phyloP scores from a whole-genome alignment of 1,140 invertebrate species.

The Mizuhopecten yessoensis region DNA sequence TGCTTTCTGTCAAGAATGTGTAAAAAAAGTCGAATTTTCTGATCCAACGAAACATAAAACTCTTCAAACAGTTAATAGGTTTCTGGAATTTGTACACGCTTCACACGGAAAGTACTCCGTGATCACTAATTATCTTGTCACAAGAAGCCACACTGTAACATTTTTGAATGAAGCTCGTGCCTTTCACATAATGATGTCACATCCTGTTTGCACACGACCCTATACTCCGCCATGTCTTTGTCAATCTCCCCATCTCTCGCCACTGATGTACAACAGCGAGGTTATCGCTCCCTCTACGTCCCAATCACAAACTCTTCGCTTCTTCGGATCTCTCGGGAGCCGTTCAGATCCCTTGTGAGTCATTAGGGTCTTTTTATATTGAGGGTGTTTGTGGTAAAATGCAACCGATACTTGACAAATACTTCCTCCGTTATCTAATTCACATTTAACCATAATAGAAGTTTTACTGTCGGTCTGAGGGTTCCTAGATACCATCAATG shows the following conservation, averaged over 20 bases:
- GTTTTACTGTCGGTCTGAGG: conserved; percentile 7
- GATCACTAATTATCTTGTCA: too few species aligned
- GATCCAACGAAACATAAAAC: too few species aligned
- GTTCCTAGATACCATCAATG: not conserved
- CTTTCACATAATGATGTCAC: not conserved
- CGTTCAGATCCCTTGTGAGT: not conserved
- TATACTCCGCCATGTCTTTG: not conserved
- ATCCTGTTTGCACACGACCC: not conserved
- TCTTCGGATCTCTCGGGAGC: not conserved
- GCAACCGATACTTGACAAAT: not conserved
- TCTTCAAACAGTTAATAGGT: too few species aligned
- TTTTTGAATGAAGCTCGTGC: not conserved
- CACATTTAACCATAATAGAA: conserved; percentile 13
- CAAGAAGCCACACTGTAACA: too few species aligned
- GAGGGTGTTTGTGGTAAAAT: not conserved
- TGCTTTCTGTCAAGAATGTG: too few species aligned
- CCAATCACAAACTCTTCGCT: not conserved
- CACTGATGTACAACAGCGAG: not conserved
- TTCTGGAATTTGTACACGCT: too few species aligned
- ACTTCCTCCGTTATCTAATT: not conserved
- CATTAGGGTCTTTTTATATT: conserved; percentile 13
- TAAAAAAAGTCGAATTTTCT: too few species aligned
- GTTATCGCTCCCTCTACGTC: not conserved
- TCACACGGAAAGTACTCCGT: too few species aligned
- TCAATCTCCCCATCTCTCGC: not conserved